Evolutionary conservation across 2,113 vertebrate species (phyloP), one percentile per base, ranked within the genome.

Genomic region (Indicator maculatus): DNA sequence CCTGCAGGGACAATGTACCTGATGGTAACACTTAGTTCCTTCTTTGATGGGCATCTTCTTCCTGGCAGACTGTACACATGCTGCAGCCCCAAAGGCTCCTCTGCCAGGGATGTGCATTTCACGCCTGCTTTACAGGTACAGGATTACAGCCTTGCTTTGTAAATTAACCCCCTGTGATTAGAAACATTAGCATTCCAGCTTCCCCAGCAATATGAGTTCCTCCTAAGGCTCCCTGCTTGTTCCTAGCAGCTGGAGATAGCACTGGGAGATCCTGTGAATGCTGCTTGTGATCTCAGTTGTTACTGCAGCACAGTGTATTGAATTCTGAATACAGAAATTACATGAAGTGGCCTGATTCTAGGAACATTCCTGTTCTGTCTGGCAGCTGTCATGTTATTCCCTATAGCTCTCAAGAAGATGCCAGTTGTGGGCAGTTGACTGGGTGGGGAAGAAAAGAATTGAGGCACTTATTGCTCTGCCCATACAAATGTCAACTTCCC

Each of bases 161-260:
- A 63, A 93, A 90, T 67, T 27, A 90, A 33, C 38, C 61, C 41
- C 70, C 70, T 41, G 84, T 65, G 91, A 93, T 82, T 82, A 95
- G 53, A 81, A 81, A 58, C 63, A 38, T 58, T 60, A 86, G 77
- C 74, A 24, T 63, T 71, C 19, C 0, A 5, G 26, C 58, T 52
- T 82, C 27, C 19, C 30, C 59, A 74, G 33, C 65, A 52, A 56
- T 12, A 27, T 65, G 19, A 59, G 63, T 55, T 16, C 30, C 60
- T 80, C 33, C 8, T 12, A 65, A 83, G 60, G n/a, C 67, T 74
- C 1, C 1, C 18, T 24, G 47, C 77, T 65, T 75, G 28, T 12
- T 74, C 61, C 70, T 33, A 28, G 61, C n/a, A 56, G 86, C 16
- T 3, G 11, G 83, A 73, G 86, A 55, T 3, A 73, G 69, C 41